A percentile compares a stretch with the other conserved stretches of the same genome.
Evolutionary conservation across 1,140 invertebrate species (phyloP).

Genomic region (Lepidurus couesii): DNA sequence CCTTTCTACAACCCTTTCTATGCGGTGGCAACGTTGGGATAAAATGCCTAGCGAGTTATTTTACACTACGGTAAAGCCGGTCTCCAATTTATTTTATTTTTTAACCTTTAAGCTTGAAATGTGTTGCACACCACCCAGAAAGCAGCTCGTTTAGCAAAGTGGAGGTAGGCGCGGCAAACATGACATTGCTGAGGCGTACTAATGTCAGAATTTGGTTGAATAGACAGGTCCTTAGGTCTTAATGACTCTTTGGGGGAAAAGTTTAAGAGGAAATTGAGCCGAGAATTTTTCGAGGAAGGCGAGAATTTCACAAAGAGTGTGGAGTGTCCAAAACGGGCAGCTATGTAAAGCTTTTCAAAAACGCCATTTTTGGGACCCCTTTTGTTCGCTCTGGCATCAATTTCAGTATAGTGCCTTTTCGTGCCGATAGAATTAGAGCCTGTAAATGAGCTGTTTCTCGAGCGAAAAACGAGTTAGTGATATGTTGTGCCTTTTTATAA

Average conservation of each 20-base stretch:
- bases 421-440: neutral
- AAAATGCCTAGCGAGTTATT: neutral
- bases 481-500: neutral
- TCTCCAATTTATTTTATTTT: neutral
- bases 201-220: neutral
- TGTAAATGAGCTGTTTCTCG: neutral
- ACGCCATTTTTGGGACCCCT: neutral
- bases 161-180: slow-evolving; percentile 1
- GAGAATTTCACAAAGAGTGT: neutral
- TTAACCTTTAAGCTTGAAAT: neutral
- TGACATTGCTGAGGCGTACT: neutral
- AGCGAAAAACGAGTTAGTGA: neutral
- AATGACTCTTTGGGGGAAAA: neutral
- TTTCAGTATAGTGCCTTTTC: neutral
- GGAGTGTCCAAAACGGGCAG: neutral
- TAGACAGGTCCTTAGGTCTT: neutral
- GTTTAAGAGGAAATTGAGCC: neutral
- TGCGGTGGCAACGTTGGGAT: neutral
- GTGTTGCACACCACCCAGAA: slow-evolving; percentile 1
- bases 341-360: neutral
- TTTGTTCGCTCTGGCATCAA: neutral
- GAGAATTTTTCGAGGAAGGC: neutral
- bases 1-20: neutral
- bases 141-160: neutral
- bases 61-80: neutral